Conservation (phyloP, 64 coral and sea anemone genomes). For the Trachythela sp. region DNA sequence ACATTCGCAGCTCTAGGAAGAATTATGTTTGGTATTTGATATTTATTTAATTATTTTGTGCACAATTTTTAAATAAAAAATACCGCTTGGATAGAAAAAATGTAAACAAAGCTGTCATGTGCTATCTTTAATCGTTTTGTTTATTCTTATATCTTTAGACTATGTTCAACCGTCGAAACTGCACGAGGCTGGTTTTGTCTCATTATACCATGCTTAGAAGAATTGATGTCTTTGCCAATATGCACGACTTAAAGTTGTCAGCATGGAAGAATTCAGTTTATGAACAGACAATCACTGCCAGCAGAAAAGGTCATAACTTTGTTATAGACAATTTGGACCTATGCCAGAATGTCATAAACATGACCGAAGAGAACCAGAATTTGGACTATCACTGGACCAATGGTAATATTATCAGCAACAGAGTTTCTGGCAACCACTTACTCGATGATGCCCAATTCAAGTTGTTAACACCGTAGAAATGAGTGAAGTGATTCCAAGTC, state of each 20-base stretch:
- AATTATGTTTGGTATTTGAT: too few relatives aligned
- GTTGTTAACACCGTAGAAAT: neutral
- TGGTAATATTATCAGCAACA: neutral
- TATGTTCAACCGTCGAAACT: too few relatives aligned
- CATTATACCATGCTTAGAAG: neutral
- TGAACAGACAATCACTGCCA: neutral
- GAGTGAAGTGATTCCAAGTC: neutral
- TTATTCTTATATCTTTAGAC: neutral
- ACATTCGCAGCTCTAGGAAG: too few relatives aligned
- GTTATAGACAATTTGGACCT: slow-evolving; percentile 6
- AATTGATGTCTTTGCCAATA: neutral
- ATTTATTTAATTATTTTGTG: too few relatives aligned
- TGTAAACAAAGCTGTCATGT: too few relatives aligned
- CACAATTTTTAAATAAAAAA: too few relatives aligned
- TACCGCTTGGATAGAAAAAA: too few relatives aligned
- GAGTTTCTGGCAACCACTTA: neutral
- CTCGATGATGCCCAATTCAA: neutral
- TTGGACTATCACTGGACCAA: neutral
- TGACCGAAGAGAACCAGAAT: neutral
- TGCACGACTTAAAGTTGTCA: neutral
- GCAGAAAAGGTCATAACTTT: neutral
- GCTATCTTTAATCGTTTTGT: neutral
- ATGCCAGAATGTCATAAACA: neutral
- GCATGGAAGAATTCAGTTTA: neutral
- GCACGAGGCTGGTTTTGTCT: neutral